These are phyloP conservation scores for Solea solea DNA, from an alignment of 2,113 vertebrate species.

Conservation along the genomic window DNA sequence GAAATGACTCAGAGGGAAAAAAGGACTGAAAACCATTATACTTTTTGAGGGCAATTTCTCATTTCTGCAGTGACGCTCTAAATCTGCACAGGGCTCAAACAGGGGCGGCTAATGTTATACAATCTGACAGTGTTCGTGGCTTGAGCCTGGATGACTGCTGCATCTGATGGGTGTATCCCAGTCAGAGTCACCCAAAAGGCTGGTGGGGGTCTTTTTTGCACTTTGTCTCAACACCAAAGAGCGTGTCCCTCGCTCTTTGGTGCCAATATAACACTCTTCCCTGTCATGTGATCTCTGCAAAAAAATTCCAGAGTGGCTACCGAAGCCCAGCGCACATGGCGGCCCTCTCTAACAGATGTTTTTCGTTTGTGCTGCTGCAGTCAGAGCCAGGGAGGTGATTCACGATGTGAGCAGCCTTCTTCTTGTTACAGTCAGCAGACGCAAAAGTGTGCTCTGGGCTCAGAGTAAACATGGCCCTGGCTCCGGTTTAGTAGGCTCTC, in stretches of 20 bases:
- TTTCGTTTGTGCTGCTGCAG: conserved; percentile 79
- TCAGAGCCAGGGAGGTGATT: conserved; percentile 78
- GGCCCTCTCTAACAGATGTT: conserved; percentile 79
- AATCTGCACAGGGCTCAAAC: conserved; percentile 32
- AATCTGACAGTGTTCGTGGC: conserved; percentile 25
- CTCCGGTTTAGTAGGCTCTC: conserved; percentile 42
- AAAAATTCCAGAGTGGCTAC: conserved; percentile 74
- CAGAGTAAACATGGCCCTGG: conserved; percentile 58
- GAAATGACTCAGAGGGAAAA: conserved; percentile 51
- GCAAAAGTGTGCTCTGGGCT: conserved; percentile 37
- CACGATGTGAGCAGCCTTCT: conserved; percentile 72
- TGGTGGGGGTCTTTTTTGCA: conserved; percentile 26
- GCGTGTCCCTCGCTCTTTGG: conserved; percentile 33
- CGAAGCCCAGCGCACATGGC: conserved; percentile 73
- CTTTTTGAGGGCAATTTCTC: conserved; percentile 18
- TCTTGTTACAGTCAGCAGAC: conserved; percentile 69
- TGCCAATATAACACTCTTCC: conserved; percentile 59
- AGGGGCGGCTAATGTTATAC: conserved; percentile 16
- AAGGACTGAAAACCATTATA: conserved; percentile 2
- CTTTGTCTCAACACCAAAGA: conserved; percentile 46
- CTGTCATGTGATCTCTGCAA: conserved; percentile 74
- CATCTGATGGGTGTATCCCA: conserved; percentile 44
- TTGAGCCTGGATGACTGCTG: conserved; percentile 16
- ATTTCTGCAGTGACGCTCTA: background rate
- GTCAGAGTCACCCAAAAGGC: conserved; percentile 8